These are phyloP conservation scores for Globia sparganii DNA, from an alignment of 2,888 invertebrate genomes.

Conservation along the genomic window DNA sequence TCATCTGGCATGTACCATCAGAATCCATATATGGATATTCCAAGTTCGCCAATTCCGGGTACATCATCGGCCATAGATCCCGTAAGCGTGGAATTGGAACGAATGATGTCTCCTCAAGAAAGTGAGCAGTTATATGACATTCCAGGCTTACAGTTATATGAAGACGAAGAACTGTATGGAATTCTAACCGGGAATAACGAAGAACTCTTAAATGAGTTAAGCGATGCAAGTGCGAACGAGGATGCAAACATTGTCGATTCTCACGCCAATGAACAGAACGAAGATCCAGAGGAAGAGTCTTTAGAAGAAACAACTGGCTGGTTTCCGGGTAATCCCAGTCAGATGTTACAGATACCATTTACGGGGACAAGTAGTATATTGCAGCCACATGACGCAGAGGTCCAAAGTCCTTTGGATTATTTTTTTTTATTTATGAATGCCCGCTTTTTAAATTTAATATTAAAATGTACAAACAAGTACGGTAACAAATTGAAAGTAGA, in stretches of 20 bases:
- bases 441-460: slow-evolving; percentile 52
- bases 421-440: slow-evolving; percentile 58
- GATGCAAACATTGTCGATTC: slow-evolving; percentile 52
- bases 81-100: slow-evolving; percentile 51
- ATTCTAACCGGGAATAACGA: slow-evolving; percentile 50
- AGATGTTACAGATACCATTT: slow-evolving; percentile 56
- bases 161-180: slow-evolving; percentile 52
- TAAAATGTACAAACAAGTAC: slow-evolving; percentile 58
- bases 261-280: slow-evolving; percentile 50
- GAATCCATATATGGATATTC: slow-evolving; percentile 56
- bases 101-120: slow-evolving; percentile 54
- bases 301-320: slow-evolving; percentile 53
- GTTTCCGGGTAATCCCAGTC: slow-evolving; percentile 58
- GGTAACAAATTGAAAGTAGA: slow-evolving; percentile 58
- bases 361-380: slow-evolving; percentile 59
- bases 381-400: slow-evolving; percentile 57
- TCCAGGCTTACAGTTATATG: slow-evolving; percentile 51
- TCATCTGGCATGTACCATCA: slow-evolving; percentile 47
- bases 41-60: slow-evolving; percentile 38
- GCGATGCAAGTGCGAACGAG: slow-evolving; percentile 46
- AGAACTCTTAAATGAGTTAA: slow-evolving; percentile 41
- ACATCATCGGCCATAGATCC: slow-evolving; percentile 56
- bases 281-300: slow-evolving; percentile 51
- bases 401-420: slow-evolving; percentile 53
- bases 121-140: slow-evolving; percentile 51